Evolutionary conservation across 2,888 invertebrate species (phyloP), one percentile per base, ranked within the genome.

Genomic region (Uloborus plumipes): DNA sequence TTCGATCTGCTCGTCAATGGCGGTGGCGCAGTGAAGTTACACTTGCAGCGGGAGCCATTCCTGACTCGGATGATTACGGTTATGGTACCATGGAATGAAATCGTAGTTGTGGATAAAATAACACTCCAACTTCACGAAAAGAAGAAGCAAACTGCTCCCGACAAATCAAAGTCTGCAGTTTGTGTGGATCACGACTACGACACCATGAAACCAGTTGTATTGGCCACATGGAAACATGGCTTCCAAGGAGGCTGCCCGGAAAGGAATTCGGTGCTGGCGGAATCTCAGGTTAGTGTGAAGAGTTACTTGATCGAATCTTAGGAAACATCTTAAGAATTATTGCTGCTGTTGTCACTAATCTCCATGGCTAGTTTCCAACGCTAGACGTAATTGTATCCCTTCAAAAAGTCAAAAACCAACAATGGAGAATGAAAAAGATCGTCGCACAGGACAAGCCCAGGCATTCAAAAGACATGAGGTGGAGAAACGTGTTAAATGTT

Each of bases 1-100:
- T 99, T 99, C 91, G 99, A 99, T 91, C 94, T 99, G 81, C 91
- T 99, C 88, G 98, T 99, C 84, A 99, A 99, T 90, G 99, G 99
- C n/a, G 99, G 99, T 62, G 98, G 98, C 47, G 97, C 98, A 1
- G 97, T 99, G 77, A 97, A 96, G 20, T 91, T 99, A 86, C 97
- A 98, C 90, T 98, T 99, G 91, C 96, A 97, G 89, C 92, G 99
- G 81, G 95, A 95, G 75, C 98, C 98, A 26, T 99, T 97, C 92
- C 93, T 94, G 88, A 94, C 95, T 0, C 91, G 94, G 77, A 94
- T 95, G 84, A 93, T 94, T 88, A 96, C 96, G 1, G 95, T 98
- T 81, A 96, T 95, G 90, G 96, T 97, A 81, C 98, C 98, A 22
- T 98, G 98, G 96, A 99, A 99, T 91, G 95, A 96, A 89, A 98